A percentile compares a stretch with the other conserved stretches of the same genome.
phyloP scores from a whole-genome alignment of 2,113 vertebrate genomes.

The Heloderma charlesbogerti region DNA sequence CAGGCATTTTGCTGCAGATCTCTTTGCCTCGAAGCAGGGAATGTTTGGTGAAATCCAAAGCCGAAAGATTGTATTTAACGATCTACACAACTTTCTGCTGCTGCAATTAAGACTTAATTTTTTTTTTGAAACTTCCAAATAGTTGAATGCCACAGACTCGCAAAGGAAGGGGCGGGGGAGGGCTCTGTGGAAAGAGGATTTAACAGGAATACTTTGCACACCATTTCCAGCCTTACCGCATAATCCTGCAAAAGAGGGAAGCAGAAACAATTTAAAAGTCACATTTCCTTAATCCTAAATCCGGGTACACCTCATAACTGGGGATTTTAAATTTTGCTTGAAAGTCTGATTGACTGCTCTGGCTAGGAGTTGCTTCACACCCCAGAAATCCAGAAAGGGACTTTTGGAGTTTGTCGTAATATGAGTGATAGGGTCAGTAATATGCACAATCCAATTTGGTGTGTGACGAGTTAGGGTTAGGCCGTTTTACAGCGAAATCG shows the following conservation, averaged over 20 bases:
- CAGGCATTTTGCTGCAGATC: not conserved
- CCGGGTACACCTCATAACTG: constrained; percentile 76
- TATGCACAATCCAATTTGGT: constrained; percentile 63
- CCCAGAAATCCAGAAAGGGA: constrained; percentile 67
- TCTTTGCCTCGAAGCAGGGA: not conserved
- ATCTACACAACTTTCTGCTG: constrained; percentile 31
- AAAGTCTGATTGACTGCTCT: constrained; percentile 74
- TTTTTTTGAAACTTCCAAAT: constrained; percentile 61
- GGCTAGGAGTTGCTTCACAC: constrained; percentile 61
- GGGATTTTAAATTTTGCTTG: constrained; percentile 45
- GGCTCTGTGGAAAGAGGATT: constrained; percentile 75
- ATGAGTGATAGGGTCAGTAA: constrained; percentile 39
- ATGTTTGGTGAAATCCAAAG: constrained; percentile 19
- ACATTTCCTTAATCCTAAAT: constrained; percentile 86
- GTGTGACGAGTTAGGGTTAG: constrained; percentile 67
- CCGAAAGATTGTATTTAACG: not conserved
- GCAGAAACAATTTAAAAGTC: constrained; percentile 84
- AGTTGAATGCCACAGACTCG: constrained; percentile 61
- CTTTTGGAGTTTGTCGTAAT: constrained; percentile 60
- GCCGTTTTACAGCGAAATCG: constrained; percentile 25
- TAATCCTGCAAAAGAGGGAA: constrained; percentile 79
- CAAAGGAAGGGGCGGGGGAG: constrained; percentile 36
- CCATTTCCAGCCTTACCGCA: constrained; percentile 73
- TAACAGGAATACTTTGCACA: constrained; percentile 74
- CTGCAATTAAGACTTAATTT: constrained; percentile 47